phyloP scores from a whole-genome alignment of 2,113 vertebrate genomes.

The Saguinus midas region DNA sequence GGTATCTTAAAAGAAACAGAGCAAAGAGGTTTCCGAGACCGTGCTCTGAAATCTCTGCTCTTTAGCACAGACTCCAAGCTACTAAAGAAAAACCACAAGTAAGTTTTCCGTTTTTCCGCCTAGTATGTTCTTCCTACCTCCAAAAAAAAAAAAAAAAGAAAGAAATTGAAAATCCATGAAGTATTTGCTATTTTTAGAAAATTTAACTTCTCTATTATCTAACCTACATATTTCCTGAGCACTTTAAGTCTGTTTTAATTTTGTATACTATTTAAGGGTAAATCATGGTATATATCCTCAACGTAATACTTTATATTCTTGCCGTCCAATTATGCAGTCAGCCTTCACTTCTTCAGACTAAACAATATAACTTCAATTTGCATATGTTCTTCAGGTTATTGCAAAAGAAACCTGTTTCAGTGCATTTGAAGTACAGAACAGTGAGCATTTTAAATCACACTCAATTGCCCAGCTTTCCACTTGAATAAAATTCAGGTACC shows the following conservation, averaged over 20 bases:
- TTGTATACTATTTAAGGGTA: not conserved
- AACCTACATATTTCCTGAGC: not conserved
- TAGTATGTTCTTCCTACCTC: not conserved
- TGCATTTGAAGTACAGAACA: not conserved
- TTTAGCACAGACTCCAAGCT: accelerated
- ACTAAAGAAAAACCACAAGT: not conserved
- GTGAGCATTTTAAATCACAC: slow-evolving; percentile 49
- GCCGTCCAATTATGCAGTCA: not conserved
- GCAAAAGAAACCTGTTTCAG: not conserved
- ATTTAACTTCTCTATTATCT: not conserved
- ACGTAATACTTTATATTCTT: not conserved
- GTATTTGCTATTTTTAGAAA: not conserved
- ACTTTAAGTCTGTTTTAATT: not conserved
- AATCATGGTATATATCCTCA: not conserved
- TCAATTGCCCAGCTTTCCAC: slow-evolving; percentile 28
- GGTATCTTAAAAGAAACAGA: not conserved
- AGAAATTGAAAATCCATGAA: not conserved
- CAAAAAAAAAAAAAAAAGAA: not conserved
- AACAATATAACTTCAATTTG: not conserved
- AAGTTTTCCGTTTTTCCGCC: too few relatives aligned
- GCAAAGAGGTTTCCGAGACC: not conserved
- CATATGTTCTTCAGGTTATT: not conserved
- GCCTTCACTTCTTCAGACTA: slow-evolving; percentile 10
- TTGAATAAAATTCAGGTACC: slow-evolving; percentile 53
- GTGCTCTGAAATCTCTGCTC: not conserved